Percentiles rank a stretch among this genome's conserved stretches.
These are phyloP conservation scores for Carettochelys insculpta DNA, from an alignment of 2,113 vertebrate genomes.

Conservation along the genomic window DNA sequence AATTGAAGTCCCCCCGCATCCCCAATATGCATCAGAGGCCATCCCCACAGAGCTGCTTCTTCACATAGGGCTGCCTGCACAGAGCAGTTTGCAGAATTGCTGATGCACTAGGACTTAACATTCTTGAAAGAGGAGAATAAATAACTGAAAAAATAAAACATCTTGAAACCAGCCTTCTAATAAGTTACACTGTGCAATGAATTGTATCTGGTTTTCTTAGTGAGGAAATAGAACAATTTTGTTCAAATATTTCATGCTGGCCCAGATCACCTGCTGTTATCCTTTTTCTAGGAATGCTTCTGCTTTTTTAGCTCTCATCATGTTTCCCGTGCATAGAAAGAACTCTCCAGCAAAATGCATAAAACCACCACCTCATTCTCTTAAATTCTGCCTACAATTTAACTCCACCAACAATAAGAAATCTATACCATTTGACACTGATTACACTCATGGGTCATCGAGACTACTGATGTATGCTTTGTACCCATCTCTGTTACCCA, in stretches of 20 bases:
- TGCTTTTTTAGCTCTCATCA: neutral
- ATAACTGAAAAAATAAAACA: neutral
- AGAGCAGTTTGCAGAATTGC: neutral
- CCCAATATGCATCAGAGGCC: neutral
- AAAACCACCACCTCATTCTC: neutral
- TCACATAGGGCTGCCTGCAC: neutral
- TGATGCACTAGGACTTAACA: neutral
- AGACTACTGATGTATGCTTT: neutral
- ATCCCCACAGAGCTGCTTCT: too few relatives aligned
- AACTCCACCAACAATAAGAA: neutral
- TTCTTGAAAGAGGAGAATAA: neutral
- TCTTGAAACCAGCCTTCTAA: neutral
- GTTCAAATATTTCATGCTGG: neutral
- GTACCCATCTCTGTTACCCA: neutral
- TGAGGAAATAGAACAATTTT: neutral
- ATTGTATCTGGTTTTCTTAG: neutral
- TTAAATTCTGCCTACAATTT: neutral
- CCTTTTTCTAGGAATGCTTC: neutral
- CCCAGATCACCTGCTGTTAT: neutral
- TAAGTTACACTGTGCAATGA: neutral
- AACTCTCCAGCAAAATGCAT: neutral
- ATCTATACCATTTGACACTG: neutral
- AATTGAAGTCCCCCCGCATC: too few relatives aligned
- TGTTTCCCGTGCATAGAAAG: neutral
- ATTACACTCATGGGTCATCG: neutral